phyloP scores from a whole-genome alignment of 1,140 invertebrate species.

The Plutomurus gul region DNA sequence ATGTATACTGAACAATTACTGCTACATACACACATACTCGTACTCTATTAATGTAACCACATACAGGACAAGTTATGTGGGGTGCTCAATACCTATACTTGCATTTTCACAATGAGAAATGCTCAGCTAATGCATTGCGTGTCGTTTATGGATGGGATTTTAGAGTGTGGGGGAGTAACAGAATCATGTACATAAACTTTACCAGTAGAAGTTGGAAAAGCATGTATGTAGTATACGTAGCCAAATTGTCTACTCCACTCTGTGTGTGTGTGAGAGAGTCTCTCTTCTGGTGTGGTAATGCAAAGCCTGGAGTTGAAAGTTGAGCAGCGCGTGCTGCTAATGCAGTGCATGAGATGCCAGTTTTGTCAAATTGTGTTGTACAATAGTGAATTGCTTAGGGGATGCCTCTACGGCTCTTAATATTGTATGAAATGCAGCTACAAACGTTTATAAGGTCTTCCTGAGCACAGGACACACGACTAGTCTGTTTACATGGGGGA shows the following conservation, averaged over 20 bases:
- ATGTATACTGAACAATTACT: no score
- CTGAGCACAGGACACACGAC: neutral
- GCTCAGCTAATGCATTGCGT: neutral
- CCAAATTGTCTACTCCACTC: neutral
- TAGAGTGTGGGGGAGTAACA: constrained; percentile 18
- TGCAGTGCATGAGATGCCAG: neutral
- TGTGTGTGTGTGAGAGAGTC: neutral
- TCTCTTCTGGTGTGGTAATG: neutral
- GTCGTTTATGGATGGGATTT: neutral
- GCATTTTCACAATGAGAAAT: no score
- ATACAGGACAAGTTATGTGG: no score
- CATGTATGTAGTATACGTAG: neutral
- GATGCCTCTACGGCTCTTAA: no score
- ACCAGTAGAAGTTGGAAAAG: no score
- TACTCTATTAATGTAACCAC: no score
- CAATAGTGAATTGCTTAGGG: neutral
- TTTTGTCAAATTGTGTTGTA: neutral
- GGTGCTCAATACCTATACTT: no score
- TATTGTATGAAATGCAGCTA: no score
- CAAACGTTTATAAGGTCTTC: no score
- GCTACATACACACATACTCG: no score
- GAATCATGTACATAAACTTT: no score
- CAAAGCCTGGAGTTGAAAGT: neutral
- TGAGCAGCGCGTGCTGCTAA: neutral
- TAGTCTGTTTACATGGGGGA: neutral